Percentiles rank a stretch among this genome's conserved stretches.
Conservation (phyloP, 2,888 invertebrate species). For the Gymnocheta viridis region DNA sequence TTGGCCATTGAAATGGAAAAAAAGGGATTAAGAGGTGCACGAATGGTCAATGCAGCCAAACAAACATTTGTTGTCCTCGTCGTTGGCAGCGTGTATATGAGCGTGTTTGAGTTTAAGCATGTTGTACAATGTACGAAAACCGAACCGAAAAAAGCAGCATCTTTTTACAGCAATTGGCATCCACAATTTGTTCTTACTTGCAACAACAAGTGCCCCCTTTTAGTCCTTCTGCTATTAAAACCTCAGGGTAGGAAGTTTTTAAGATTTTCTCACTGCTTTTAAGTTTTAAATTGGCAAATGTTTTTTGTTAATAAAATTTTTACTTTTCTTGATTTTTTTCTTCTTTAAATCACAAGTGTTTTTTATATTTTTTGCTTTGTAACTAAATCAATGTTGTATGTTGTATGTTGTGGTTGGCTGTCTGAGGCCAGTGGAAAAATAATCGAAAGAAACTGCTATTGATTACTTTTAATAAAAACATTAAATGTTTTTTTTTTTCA, state of each 20-base stretch:
- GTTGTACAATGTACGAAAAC: background rate
- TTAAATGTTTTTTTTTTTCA: background rate
- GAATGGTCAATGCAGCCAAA: background rate
- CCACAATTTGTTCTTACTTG: background rate
- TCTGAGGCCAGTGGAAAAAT: background rate
- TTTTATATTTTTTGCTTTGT: slow-evolving; percentile 19
- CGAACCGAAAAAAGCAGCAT: background rate
- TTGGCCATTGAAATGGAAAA: background rate
- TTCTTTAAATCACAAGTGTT: background rate
- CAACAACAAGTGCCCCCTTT: background rate
- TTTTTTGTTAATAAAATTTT: background rate
- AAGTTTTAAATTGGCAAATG: slow-evolving; percentile 5
- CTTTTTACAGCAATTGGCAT: slow-evolving; percentile 51
- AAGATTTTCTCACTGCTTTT: background rate
- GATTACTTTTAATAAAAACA: background rate
- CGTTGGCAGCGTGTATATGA: background rate
- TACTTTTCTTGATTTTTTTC: background rate
- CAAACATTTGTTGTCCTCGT: background rate
- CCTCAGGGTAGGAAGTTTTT: slow-evolving; percentile 4
- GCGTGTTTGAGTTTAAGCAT: background rate
- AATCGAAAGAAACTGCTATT: background rate
- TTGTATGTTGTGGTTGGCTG: slow-evolving; percentile 39
- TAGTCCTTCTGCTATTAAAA: background rate
- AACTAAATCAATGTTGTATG: slow-evolving; percentile 37
- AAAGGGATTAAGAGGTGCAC: background rate